Evolutionary conservation across 2,888 invertebrate species (phyloP).

Genomic region (Aspidiotus destructor): DNA sequence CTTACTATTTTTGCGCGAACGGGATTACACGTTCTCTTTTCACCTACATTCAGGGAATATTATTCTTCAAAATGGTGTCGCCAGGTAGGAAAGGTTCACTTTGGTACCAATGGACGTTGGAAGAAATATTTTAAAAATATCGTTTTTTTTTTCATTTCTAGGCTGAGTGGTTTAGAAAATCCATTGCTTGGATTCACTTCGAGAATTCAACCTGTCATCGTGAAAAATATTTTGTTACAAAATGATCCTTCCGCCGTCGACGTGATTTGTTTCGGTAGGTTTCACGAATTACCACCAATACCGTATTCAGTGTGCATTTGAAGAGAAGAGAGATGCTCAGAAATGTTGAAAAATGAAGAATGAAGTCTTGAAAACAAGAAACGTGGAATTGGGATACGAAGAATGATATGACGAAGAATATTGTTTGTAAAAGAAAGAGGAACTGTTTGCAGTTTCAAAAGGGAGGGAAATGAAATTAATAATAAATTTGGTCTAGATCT

Average conservation of each 20-base stretch:
- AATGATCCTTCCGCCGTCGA: slow-evolving; percentile 50
- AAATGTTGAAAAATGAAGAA: neutral
- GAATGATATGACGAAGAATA: no score
- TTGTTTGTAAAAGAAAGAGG: no score
- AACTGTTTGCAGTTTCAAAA: no score
- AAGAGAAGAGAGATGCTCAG: neutral
- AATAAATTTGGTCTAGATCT: no score
- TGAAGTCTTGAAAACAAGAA: no score
- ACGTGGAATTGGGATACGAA: no score
- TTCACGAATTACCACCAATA: neutral
- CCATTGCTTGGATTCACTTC: slow-evolving; percentile 66
- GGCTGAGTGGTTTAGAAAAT: slow-evolving; percentile 78
- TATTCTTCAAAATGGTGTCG: slow-evolving; percentile 83
- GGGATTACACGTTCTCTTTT: slow-evolving; percentile 76
- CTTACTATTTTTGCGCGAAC: slow-evolving; percentile 70
- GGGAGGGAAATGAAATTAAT: no score
- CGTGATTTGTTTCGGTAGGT: slow-evolving; percentile 60
- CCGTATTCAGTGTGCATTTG: neutral
- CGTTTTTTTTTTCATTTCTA: slow-evolving; percentile 40
- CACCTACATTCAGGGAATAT: slow-evolving; percentile 86
- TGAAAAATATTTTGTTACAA: slow-evolving; percentile 45
- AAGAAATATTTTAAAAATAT: neutral
- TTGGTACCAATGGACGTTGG: no score
- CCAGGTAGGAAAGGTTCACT: slow-evolving; percentile 49
- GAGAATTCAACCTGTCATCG: slow-evolving; percentile 49